Evolutionary conservation across 2,888 invertebrate genomes (phyloP), one percentile per base, ranked within the genome.

Genomic region (Cactoblastis cactorum): DNA sequence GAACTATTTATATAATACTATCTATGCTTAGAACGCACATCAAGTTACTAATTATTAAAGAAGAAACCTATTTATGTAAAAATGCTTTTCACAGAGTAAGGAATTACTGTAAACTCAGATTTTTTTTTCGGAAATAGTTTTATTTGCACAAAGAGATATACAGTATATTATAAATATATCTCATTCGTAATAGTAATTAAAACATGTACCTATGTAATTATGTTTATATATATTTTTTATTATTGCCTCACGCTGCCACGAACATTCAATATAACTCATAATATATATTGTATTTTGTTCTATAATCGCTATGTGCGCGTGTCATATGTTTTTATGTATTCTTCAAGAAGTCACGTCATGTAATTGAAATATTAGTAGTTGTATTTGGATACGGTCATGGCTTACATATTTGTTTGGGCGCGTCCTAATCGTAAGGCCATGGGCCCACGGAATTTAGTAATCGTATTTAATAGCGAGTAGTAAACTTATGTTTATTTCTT

Each of bases 351-450:
- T 58, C 45, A 62, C 56, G 63, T 61, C 61, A 67, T 67, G 80
- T 82, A 84, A 83, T 83, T 80, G 71, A 82, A 73, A 74, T 68
- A 67, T 63, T 68, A 63, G 62, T 54, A 54, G 58, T 61, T 62
- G 67, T 71, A 6, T 6, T 22, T 3, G 3, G 43, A 83, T 86
- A 83, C 74, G 78, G 80, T 88, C 87, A 87, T 84, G 82, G 74
- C 64, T 77, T 65, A 76, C 68, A 62, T 71, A 76, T 80, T 77
- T 71, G 74, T 78, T 77, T 67, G 71, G 75, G 69, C 59, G 65
- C 65, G 69, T 62, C 69, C 1, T 28, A 22, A 22, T n/a, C 28
- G 56, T 66, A 62, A 67, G 58, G 63, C 54, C 56, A 50, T 12
- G 39, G 41, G 34, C 54, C 50, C 46, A 53, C 17, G n/a, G 33